Conservation (phyloP, 2,888 invertebrate species). For the Cephus runcator region DNA sequence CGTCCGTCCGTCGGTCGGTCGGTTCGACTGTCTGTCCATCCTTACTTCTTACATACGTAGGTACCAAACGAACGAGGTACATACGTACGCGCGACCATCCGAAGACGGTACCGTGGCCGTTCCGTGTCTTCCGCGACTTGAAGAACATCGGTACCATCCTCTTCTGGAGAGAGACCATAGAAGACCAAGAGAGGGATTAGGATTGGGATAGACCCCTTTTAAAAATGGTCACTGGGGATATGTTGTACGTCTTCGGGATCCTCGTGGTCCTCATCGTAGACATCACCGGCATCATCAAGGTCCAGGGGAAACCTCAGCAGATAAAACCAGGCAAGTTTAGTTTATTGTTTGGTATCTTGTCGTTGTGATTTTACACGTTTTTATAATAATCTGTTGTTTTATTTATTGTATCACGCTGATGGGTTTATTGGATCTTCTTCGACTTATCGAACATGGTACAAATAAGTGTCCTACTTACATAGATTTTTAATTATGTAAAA, state of each 20-base stretch:
- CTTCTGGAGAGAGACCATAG: slow-evolving; percentile 3
- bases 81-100: neutral
- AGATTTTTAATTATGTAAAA: neutral
- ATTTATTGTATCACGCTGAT: neutral
- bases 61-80: slow-evolving; percentile 8
- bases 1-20: slow-evolving; percentile 41
- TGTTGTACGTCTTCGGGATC: slow-evolving; percentile 1
- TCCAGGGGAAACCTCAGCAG: slow-evolving; percentile 40
- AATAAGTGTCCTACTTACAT: neutral
- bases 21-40: slow-evolving; percentile 12
- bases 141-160: neutral
- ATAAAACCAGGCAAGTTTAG: slow-evolving; percentile 47
- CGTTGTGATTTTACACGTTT: neutral
- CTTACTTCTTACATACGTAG: neutral
- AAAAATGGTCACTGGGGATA: neutral
- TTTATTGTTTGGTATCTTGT: slow-evolving; percentile 6
- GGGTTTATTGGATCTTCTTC: neutral
- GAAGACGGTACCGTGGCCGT: slow-evolving; percentile 10
- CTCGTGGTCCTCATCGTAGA: slow-evolving; percentile 26
- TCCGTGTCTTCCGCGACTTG: slow-evolving; percentile 1
- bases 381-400: neutral
- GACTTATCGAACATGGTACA: neutral
- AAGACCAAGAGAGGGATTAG: neutral
- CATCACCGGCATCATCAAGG: slow-evolving; percentile 27
- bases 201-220: neutral